Conservation (phyloP, 2,113 vertebrate genomes). For the Tenebrosternarchus preto region DNA sequence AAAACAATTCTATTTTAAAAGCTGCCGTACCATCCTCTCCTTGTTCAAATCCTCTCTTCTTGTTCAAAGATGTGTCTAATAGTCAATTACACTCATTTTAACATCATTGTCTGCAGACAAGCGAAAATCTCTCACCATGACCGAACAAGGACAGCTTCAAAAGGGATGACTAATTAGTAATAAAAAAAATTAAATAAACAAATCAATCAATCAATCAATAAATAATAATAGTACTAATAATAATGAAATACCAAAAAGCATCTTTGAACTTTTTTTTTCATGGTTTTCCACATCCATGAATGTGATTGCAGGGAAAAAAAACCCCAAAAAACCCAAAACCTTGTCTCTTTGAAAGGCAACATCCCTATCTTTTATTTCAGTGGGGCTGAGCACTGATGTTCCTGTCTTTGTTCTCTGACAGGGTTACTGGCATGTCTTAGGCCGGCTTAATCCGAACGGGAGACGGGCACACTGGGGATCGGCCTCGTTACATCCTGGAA, state of each 20-base stretch:
- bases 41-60: no score
- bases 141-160: no score
- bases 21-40: no score
- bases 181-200: no score
- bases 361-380: constrained; percentile 41
- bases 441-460: constrained; percentile 52
- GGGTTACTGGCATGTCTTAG: constrained; percentile 55
- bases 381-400: constrained; percentile 21
- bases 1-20: no score
- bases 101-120: no score
- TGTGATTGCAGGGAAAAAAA: constrained; percentile 29
- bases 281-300: constrained; percentile 29
- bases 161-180: no score
- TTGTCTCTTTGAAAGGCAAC: constrained; percentile 41
- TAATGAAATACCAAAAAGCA: constrained; percentile 33
- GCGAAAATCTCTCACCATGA: no score
- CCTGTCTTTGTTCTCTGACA: constrained; percentile 53
- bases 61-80: no score
- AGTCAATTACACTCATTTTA: no score
- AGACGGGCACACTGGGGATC: constrained; percentile 48
- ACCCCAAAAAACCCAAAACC: neutral
- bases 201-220: no score
- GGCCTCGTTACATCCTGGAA: constrained; percentile 42
- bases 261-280: constrained; percentile 26
- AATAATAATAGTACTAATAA: no score